These are phyloP conservation scores for Columba guinea DNA, from an alignment of 2,797 vertebrate genomes.

Conservation along the genomic window DNA sequence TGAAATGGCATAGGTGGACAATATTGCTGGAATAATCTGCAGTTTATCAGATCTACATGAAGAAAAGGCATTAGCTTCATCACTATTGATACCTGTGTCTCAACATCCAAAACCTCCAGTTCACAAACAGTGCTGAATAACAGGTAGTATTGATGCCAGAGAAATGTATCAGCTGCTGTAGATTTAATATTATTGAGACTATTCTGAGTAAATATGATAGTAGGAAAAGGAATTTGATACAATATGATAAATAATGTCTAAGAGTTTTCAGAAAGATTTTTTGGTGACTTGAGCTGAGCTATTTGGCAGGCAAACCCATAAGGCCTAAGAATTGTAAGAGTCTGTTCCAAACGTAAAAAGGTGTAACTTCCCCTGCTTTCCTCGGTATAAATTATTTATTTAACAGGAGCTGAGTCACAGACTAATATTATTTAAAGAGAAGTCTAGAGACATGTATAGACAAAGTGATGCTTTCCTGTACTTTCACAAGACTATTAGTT, in stretches of 20 bases:
- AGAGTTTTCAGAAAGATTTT: neutral
- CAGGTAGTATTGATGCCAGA: neutral
- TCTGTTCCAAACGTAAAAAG: neutral
- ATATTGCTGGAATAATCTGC: neutral
- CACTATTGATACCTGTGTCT: neutral
- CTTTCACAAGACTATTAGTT: neutral
- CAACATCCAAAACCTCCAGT: neutral
- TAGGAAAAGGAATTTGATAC: neutral
- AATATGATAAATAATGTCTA: neutral
- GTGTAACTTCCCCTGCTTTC: fast-evolving
- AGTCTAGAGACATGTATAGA: neutral
- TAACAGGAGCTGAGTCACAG: neutral
- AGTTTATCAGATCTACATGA: neutral
- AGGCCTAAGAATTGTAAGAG: neutral
- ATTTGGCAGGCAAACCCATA: neutral
- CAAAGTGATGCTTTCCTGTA: neutral
- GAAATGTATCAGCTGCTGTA: neutral
- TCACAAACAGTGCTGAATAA: neutral
- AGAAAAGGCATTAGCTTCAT: neutral
- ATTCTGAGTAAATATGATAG: neutral
- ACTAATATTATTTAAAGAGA: neutral
- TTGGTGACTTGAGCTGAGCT: neutral
- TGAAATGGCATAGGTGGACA: neutral
- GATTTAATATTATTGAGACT: neutral
- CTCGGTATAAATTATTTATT: neutral